phyloP scores from a whole-genome alignment of 2,797 vertebrate species.

The Pteropus rufus region DNA sequence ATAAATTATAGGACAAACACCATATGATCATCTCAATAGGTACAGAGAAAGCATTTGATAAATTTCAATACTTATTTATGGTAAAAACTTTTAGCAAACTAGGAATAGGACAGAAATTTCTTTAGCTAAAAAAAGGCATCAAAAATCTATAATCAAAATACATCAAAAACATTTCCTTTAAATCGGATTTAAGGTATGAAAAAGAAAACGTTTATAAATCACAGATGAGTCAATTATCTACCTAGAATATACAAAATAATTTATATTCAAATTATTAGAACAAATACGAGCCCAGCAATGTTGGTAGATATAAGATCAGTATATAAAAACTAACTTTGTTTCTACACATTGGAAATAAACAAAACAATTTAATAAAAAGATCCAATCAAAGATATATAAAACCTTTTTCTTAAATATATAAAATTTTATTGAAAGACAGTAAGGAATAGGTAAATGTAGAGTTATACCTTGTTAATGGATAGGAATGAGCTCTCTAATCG shows the following conservation, averaged over 20 bases:
- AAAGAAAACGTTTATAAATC: constrained; percentile 5
- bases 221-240: background rate
- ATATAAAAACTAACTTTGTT: background rate
- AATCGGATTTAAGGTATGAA: background rate
- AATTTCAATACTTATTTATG: background rate
- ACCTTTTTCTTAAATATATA: background rate
- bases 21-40: background rate
- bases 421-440: background rate
- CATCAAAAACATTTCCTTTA: background rate
- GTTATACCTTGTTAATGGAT: background rate
- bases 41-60: background rate
- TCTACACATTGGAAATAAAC: background rate
- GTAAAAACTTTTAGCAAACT: background rate
- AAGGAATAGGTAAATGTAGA: background rate
- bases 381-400: background rate
- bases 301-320: background rate
- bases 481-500: background rate
- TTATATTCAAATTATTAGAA: background rate
- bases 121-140: background rate
- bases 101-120: background rate
- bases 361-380: background rate
- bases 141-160: background rate
- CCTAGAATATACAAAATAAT: background rate
- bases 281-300: background rate
- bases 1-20: constrained; percentile 1